Conservation (phyloP, 2,888 invertebrate genomes). For the Athalia cordata region DNA sequence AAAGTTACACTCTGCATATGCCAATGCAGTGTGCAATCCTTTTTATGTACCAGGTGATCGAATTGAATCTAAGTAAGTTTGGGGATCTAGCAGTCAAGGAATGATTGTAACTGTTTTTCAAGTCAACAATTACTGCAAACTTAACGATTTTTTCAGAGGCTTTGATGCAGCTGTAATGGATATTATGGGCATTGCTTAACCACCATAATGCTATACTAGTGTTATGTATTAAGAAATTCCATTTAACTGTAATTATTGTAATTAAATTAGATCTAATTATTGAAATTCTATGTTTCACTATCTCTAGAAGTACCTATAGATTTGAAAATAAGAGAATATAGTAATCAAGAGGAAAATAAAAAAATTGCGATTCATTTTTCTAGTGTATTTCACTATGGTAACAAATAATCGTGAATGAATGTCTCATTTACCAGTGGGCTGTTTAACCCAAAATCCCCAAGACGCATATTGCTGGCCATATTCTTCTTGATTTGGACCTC, state of each 20-base stretch:
- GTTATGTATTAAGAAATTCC: conserved; percentile 17
- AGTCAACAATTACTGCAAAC: background rate
- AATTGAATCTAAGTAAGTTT: conserved; percentile 88
- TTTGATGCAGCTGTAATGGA: conserved; percentile 67
- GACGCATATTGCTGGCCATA: conserved; percentile 64
- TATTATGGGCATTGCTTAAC: conserved; percentile 64
- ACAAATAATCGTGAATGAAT: background rate
- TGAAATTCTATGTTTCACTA: background rate
- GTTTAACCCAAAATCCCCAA: conserved; percentile 71
- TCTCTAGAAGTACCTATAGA: background rate
- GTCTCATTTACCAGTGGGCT: conserved; percentile 56
- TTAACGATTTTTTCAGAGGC: conserved; percentile 58
- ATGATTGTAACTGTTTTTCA: background rate
- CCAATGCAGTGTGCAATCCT: conserved; percentile 96
- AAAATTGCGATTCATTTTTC: background rate
- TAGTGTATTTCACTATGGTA: background rate
- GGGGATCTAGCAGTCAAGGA: conserved; percentile 4
- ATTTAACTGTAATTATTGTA: conserved; percentile 29
- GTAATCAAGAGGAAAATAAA: background rate
- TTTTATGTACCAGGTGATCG: conserved; percentile 96
- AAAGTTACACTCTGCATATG: conserved; percentile 92
- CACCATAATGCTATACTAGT: background rate
- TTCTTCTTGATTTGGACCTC: conserved; percentile 63
- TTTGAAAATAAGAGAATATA: background rate
- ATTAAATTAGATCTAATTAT: conserved; percentile 7